Evolutionary conservation across 2,113 vertebrate genomes (phyloP).

Genomic region (Leiothrix lutea): DNA sequence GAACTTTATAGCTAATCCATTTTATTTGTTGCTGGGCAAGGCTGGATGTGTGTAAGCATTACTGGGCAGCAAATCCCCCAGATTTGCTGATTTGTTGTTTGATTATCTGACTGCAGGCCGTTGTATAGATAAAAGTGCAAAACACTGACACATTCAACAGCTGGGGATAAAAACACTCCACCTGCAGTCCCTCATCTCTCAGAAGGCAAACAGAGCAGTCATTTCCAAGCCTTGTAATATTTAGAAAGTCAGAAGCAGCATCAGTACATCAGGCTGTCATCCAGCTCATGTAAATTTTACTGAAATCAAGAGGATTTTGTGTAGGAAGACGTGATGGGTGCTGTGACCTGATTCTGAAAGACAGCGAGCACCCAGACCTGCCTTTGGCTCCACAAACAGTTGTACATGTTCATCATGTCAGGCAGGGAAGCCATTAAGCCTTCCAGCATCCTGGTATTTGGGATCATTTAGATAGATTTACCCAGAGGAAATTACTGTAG

Average conservation of each 20-base stretch:
- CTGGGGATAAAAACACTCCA: not conserved
- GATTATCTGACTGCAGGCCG: not conserved
- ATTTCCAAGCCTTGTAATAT: not conserved
- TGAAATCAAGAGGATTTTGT: not conserved
- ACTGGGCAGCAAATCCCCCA: not conserved
- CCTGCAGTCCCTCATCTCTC: not conserved
- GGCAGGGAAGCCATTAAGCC: not conserved
- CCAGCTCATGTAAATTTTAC: not conserved
- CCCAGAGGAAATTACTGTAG: slow-evolving; percentile 35
- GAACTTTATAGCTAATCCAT: not conserved
- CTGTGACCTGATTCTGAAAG: not conserved
- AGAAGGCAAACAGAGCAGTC: not conserved
- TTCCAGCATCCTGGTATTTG: not conserved
- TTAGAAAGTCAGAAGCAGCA: not conserved
- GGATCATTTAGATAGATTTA: not conserved
- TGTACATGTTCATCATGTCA: not conserved
- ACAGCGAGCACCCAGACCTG: not conserved
- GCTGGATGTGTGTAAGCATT: not conserved
- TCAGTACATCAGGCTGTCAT: not conserved
- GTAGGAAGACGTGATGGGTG: not conserved
- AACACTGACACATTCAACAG: not conserved
- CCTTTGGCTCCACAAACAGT: slow-evolving; percentile 4
- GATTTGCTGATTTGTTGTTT: not conserved
- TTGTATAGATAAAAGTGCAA: not conserved
- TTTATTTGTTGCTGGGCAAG: not conserved